These are phyloP conservation scores for Lepidurus arcticus DNA, from an alignment of 1,140 invertebrate species.

Conservation along the genomic window DNA sequence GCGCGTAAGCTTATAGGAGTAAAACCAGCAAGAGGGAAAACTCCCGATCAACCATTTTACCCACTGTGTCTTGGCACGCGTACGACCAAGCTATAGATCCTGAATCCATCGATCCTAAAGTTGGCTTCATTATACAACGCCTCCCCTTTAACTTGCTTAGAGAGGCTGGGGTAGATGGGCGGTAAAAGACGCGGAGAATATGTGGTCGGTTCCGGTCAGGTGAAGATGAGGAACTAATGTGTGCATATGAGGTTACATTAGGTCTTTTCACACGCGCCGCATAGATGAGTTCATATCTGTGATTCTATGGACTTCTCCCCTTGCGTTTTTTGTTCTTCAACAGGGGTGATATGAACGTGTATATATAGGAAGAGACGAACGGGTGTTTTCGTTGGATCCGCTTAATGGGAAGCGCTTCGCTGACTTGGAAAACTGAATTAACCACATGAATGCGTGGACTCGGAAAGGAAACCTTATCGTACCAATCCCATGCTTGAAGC, in stretches of 20 bases:
- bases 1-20: conserved; percentile 10
- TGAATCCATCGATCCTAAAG: conserved; percentile 9
- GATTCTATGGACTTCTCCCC: neutral
- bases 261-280: neutral
- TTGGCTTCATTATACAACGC: neutral
- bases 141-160: neutral
- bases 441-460: conserved; percentile 21
- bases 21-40: neutral
- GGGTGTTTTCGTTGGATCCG: neutral
- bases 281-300: too few species aligned
- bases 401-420: conserved; percentile 9
- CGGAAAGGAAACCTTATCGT: neutral
- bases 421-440: conserved; percentile 22
- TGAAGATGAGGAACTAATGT: conserved; percentile 16
- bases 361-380: neutral
- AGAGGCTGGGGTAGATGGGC: neutral
- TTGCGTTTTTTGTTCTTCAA: neutral
- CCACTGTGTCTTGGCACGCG: neutral
- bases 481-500: conserved; percentile 12
- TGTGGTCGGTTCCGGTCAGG: neutral
- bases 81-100: neutral
- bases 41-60: neutral
- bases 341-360: neutral
- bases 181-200: neutral
- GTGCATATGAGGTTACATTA: conserved; percentile 8